phyloP scores from a whole-genome alignment of 2,113 vertebrate species.

The Thunnus maccoyii region DNA sequence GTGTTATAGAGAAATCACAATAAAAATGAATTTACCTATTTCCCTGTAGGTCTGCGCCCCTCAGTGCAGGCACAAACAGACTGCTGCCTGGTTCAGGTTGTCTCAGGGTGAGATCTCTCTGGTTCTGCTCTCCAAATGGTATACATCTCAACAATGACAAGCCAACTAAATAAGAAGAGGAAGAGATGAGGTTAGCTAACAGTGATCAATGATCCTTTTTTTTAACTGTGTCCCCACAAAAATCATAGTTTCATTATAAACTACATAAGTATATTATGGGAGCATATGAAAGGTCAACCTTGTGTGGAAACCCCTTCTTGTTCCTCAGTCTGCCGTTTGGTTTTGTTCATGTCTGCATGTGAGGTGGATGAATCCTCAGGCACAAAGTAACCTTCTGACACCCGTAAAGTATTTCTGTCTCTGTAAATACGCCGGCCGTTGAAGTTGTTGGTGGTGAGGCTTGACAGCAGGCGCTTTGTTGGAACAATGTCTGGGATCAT shows the following conservation, averaged over 20 bases:
- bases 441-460: constrained; percentile 12
- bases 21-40: constrained; percentile 27
- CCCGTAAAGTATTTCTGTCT: constrained; percentile 25
- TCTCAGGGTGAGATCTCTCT: not conserved
- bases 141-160: constrained; percentile 20
- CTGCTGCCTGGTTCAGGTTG: not conserved
- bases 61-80: constrained; percentile 46
- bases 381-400: constrained; percentile 27
- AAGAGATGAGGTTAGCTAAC: not conserved
- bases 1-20: not conserved
- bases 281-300: constrained; percentile 37
- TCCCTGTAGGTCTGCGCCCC: constrained; percentile 17
- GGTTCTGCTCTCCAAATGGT: constrained; percentile 35
- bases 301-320: constrained; percentile 2
- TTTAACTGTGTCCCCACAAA: not conserved
- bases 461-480: constrained; percentile 37
- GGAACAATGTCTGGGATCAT: constrained; percentile 57
- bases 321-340: not conserved
- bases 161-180: constrained; percentile 25
- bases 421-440: constrained; percentile 7
- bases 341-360: not conserved
- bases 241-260: not conserved
- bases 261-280: not conserved
- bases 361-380: constrained; percentile 23
- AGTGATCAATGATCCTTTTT: not conserved